A percentile compares a stretch with the other conserved stretches of the same genome.
Evolutionary conservation across 2,113 vertebrate species (phyloP).

Genomic region (Ivindomyrus marchei): DNA sequence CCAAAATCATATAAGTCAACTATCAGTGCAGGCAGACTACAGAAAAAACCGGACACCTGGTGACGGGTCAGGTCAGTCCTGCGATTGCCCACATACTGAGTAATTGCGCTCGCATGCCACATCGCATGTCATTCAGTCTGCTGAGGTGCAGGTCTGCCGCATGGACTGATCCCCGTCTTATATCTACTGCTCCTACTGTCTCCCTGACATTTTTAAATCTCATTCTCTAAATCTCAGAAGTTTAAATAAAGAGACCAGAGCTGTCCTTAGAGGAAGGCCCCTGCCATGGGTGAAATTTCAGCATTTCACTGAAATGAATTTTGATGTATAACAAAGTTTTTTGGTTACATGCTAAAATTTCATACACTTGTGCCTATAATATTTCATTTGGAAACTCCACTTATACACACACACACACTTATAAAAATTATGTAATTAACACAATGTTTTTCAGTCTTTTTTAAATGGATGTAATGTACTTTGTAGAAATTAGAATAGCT

Average conservation of each 20-base stretch:
- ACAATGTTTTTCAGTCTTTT: conserved; percentile 63
- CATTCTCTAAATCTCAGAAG: neutral
- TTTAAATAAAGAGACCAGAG: neutral
- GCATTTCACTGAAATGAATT: neutral
- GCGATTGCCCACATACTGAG: neutral
- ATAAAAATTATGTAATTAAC: conserved; percentile 50
- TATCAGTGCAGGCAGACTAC: neutral
- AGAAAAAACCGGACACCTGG: neutral
- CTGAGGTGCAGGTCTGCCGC: neutral
- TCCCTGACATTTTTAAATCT: neutral
- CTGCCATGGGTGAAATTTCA: neutral
- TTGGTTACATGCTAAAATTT: conserved; percentile 5
- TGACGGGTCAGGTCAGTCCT: neutral
- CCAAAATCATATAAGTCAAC: neutral
- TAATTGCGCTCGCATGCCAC: neutral
- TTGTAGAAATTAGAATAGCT: conserved; percentile 48
- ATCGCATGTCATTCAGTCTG: neutral
- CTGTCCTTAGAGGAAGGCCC: neutral
- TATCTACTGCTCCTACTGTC: neutral
- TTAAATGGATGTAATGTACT: conserved; percentile 46
- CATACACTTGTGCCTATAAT: conserved; percentile 54
- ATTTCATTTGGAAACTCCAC: conserved; percentile 46
- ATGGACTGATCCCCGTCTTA: neutral
- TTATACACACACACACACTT: conserved; percentile 41
- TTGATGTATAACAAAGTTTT: neutral